phyloP scores from a whole-genome alignment of 2,113 vertebrate species.

The Mesoclemmys tuberculata region DNA sequence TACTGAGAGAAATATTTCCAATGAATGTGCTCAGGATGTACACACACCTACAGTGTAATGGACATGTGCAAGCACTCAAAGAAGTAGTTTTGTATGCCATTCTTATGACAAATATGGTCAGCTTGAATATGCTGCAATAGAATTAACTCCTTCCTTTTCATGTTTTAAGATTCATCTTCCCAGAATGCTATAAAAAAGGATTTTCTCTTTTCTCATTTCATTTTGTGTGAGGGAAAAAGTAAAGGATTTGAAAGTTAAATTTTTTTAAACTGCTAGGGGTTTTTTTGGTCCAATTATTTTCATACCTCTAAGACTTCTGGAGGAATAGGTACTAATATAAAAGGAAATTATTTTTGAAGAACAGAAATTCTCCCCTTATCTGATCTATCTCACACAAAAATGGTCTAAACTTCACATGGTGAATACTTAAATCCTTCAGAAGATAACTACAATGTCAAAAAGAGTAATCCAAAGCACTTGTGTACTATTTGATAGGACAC shows the following conservation, averaged over 20 bases:
- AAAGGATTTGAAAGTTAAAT: background rate
- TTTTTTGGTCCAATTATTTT: background rate
- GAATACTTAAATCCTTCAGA: background rate
- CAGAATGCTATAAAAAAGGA: background rate
- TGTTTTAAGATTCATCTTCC: background rate
- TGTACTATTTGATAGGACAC: background rate
- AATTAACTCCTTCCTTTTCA: background rate
- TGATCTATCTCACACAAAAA: background rate
- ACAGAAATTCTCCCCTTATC: background rate
- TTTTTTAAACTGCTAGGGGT: background rate
- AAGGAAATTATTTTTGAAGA: background rate
- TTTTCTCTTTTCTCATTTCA: background rate
- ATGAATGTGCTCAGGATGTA: background rate
- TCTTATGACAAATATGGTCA: background rate
- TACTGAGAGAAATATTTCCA: background rate
- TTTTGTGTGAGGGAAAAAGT: background rate
- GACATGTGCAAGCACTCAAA: background rate
- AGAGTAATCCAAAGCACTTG: background rate
- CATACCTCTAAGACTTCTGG: background rate
- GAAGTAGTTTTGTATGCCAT: background rate
- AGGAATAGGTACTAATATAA: background rate
- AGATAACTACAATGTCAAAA: background rate
- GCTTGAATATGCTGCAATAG: background rate
- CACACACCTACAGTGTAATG: background rate
- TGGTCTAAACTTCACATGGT: background rate